Percentiles rank a stretch among this genome's conserved stretches.
Evolutionary conservation across 2,113 vertebrate species (phyloP).

Genomic region (Henicopernis longicauda): DNA sequence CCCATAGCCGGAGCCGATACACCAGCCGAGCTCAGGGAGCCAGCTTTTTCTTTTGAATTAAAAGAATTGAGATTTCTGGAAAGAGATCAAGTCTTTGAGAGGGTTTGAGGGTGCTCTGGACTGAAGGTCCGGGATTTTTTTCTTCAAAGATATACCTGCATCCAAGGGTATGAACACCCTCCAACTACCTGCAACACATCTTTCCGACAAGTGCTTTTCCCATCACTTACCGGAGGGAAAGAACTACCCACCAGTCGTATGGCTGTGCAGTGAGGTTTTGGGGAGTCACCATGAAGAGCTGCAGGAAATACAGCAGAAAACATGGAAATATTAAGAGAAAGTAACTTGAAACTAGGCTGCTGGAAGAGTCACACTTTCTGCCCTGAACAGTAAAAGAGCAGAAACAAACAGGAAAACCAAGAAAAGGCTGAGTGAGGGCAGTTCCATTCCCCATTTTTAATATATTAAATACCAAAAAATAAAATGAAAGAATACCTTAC

Average conservation of each 20-base stretch:
- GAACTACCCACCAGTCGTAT: not conserved
- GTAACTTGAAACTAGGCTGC: not conserved
- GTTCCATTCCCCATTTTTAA: not conserved
- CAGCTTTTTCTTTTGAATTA: not conserved
- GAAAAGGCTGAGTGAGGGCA: not conserved
- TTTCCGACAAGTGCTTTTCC: not conserved
- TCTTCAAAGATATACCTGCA: not conserved
- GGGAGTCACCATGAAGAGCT: not conserved
- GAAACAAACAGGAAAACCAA: not conserved
- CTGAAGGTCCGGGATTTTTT: not conserved
- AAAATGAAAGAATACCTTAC: not conserved
- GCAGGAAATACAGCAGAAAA: not conserved
- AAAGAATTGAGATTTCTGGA: not conserved
- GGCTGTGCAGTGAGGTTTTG: not conserved
- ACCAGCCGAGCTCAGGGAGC: fast-evolving
- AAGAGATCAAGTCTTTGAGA: not conserved
- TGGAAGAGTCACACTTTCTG: not conserved
- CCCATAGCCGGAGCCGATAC: not conserved
- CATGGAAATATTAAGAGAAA: not conserved
- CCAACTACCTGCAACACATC: not conserved
- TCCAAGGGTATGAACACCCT: not conserved
- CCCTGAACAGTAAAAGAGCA: not conserved
- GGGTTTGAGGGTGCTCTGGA: not conserved
- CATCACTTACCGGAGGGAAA: not conserved
- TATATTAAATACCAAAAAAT: not conserved